phyloP scores from a whole-genome alignment of 1,140 invertebrate genomes.

The Trypoxylus dichotomus region DNA sequence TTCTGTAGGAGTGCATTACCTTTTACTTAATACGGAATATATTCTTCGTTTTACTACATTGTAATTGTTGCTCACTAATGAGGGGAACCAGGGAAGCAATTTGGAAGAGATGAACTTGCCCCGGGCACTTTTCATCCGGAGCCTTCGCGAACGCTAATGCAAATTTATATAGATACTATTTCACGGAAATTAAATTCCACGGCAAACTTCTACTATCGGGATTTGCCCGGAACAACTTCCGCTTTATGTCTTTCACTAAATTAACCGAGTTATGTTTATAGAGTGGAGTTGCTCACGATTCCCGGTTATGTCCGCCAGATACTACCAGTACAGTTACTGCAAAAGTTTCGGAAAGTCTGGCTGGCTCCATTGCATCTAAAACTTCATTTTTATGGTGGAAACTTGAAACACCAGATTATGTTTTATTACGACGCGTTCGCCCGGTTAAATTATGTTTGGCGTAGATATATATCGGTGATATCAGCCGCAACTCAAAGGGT shows the following conservation, averaged over 20 bases:
- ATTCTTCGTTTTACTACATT: not conserved
- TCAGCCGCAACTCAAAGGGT: not conserved
- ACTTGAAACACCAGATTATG: conserved; percentile 33
- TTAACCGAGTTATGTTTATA: conserved; percentile 51
- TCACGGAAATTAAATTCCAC: conserved; percentile 44
- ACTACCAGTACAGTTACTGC: conserved; percentile 37
- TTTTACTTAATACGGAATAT: not conserved
- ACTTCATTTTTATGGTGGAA: conserved; percentile 46
- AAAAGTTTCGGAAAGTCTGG: conserved; percentile 39
- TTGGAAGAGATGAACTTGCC: not conserved
- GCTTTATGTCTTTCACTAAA: conserved; percentile 50
- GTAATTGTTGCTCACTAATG: not conserved
- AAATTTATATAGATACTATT: conserved; percentile 33
- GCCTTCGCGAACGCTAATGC: conserved; percentile 18
- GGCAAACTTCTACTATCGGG: conserved; percentile 35
- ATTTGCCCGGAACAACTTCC: conserved; percentile 41
- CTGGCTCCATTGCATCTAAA: conserved; percentile 35
- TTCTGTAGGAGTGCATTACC: too few species aligned
- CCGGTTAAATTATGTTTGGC: conserved; percentile 28
- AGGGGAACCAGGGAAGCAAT: not conserved
- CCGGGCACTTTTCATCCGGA: conserved; percentile 9
- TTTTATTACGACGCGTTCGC: conserved; percentile 8
- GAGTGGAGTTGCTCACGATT: conserved; percentile 42
- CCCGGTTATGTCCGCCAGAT: conserved; percentile 21
- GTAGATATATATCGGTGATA: conserved; percentile 18